phyloP scores from a whole-genome alignment of 1,140 invertebrate genomes.

The Drosophila yakuba region DNA sequence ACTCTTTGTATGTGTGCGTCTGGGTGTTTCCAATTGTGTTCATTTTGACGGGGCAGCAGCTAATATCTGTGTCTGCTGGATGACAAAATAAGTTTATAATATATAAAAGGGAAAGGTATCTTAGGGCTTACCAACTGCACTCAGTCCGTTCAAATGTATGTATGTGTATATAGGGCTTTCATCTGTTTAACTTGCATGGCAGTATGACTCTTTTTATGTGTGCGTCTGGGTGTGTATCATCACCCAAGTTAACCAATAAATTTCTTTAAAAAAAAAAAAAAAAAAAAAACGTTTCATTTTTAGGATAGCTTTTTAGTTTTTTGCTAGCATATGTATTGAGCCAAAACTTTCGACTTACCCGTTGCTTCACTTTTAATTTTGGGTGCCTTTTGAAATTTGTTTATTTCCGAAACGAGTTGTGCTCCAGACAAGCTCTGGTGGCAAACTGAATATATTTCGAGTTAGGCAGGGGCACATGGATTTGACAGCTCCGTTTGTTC shows the following conservation, averaged over 20 bases:
- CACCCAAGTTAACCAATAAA: not conserved
- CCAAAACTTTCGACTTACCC: not conserved
- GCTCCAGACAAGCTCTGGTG: slow-evolving; percentile 27
- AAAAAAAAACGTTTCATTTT: not conserved
- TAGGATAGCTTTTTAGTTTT: no score
- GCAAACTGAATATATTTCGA: slow-evolving; percentile 14
- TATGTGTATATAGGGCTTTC: not conserved
- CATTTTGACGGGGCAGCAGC: no score
- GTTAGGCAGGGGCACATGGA: not conserved
- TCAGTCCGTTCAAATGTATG: not conserved
- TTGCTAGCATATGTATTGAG: no score
- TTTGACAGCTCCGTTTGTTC: not conserved
- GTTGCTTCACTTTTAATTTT: not conserved
- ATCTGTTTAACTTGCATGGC: not conserved
- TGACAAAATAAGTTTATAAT: no score
- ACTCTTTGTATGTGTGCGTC: not conserved
- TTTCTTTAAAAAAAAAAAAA: not conserved
- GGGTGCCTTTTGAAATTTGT: not conserved
- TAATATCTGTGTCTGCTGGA: no score
- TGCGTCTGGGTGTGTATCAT: not conserved
- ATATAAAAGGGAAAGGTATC: no score
- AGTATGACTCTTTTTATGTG: not conserved
- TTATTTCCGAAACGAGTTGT: not conserved
- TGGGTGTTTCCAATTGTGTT: not conserved
- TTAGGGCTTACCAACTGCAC: no score